Base-by-base conservation (phyloP, 2,113 vertebrate genomes). In the Montifringilla adamsi region DNA sequence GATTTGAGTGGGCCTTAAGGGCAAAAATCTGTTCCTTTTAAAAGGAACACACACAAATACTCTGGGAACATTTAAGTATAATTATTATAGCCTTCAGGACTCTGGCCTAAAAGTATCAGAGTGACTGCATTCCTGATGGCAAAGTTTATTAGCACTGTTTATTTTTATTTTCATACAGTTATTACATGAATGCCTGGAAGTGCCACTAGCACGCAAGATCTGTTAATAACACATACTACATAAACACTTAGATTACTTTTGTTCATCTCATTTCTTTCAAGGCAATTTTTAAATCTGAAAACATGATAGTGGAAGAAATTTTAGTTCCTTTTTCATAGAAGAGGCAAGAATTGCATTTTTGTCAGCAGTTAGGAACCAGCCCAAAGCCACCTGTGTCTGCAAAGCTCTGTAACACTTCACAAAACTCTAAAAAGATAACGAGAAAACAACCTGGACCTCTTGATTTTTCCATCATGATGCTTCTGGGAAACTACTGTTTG, bases 11-110 rank as follows among this genome's bases (percentile, higher is more conserved):
- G 87, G 23, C 79, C 91, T 97, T 70, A 68, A 82, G 88, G 94
- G 85, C 69, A 95, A 93, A 96, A 96, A 94, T 94, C 85, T 93
- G 90, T 91, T 95, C 94, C 47, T 92, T 94, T 89, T 58, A 26
- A 76, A 76, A 81, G 62, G 55, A 91, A 66, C 77, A 69, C 31
- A 46, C 37, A 81, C 26, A 92, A 91, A 91, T 94, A 86, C 90
- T 87, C 58, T 64, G 59, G 83, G 76, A 96, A 79, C 95, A 90
- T 74, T 96, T 90, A 89, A 91, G 49, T 72, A 81, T 95, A 90
- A 95, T 97, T 96, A 95, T 90, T 92, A 52, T 11, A 78, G 86
- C 92, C 78, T 83, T 92, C 60, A 90, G 79, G 64, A 91, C 90
- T 74, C 72, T 47, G 75, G 87, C 59, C 93, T 80, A 35, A 58